Evolutionary conservation across 2,888 invertebrate genomes (phyloP).

Genomic region (Drosophila mimetica): DNA sequence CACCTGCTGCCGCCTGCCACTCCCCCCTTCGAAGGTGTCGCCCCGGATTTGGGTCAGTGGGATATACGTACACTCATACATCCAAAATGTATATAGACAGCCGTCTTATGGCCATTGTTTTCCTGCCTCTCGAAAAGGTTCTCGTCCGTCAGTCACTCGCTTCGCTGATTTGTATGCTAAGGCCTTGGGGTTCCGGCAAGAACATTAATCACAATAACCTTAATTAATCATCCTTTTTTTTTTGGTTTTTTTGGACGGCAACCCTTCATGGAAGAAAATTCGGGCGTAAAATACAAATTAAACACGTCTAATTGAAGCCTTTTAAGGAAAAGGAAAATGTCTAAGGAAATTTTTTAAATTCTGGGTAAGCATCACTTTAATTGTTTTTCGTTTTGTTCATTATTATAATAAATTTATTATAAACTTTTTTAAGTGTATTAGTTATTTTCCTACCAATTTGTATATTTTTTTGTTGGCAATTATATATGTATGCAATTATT

Average conservation of each 20-base stretch:
- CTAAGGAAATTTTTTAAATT: slow-evolving; percentile 8
- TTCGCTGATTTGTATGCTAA: slow-evolving; percentile 43
- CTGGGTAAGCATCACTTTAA: background rate
- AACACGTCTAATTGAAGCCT: slow-evolving; percentile 21
- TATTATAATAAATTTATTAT: too few relatives aligned
- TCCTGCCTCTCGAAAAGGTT: slow-evolving; percentile 37
- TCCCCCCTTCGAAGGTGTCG: slow-evolving; percentile 36
- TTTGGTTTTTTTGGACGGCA: slow-evolving; percentile 1
- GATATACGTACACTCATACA: slow-evolving; percentile 5
- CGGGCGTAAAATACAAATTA: slow-evolving; percentile 45
- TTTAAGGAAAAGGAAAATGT: slow-evolving; percentile 5
- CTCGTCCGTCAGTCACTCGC: slow-evolving; percentile 20
- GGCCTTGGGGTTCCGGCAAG: slow-evolving; percentile 20
- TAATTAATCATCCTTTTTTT: slow-evolving; percentile 61
- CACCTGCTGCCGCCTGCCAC: slow-evolving; percentile 3
- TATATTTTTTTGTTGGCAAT: too few relatives aligned
- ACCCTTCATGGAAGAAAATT: slow-evolving; percentile 21
- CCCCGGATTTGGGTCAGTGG: slow-evolving; percentile 52
- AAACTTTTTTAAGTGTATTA: background rate
- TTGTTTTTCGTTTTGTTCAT: background rate
- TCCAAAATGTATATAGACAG: slow-evolving; percentile 5
- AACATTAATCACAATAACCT: slow-evolving; percentile 61
- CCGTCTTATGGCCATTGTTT: slow-evolving; percentile 47
- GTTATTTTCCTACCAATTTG: background rate
- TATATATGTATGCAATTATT: slow-evolving; percentile 9